Evolutionary conservation across 2,888 invertebrate genomes (phyloP).

Genomic region (Eupeodes luniger): DNA sequence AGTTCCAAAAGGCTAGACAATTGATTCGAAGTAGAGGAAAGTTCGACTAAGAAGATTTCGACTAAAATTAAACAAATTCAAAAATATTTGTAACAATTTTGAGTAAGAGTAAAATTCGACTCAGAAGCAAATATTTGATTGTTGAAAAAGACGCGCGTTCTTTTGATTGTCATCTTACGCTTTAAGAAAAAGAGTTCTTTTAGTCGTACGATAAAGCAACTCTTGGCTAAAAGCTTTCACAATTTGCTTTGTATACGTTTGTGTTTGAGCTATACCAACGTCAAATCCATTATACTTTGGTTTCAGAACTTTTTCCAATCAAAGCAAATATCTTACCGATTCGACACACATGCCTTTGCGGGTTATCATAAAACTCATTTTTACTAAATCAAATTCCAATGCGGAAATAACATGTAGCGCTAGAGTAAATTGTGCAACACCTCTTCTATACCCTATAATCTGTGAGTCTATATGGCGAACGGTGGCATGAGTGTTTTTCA

Average conservation of each 20-base stretch:
- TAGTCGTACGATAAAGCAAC: neutral
- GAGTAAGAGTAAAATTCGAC: too few relatives aligned
- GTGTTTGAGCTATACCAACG: neutral
- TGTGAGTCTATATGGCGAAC: neutral
- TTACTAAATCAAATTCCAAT: neutral
- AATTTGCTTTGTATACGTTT: neutral
- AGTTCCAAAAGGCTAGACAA: too few relatives aligned
- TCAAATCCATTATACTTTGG: neutral
- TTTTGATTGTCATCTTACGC: too few relatives aligned
- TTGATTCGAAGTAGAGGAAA: too few relatives aligned
- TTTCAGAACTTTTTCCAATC: conserved; percentile 10
- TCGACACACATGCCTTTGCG: neutral
- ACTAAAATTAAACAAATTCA: too few relatives aligned
- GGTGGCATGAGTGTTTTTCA: neutral
- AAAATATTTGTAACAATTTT: too few relatives aligned
- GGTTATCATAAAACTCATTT: conserved; percentile 36
- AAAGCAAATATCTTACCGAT: neutral
- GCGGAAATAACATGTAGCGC: conserved; percentile 37
- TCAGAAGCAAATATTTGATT: too few relatives aligned
- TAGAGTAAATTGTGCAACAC: conserved; percentile 44
- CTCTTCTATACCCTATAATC: neutral
- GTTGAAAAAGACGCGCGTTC: too few relatives aligned
- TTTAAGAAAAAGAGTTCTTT: neutral
- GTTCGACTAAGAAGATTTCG: too few relatives aligned
- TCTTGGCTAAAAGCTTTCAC: conserved; percentile 2